Conservation (phyloP, 2,888 invertebrate species). For the Buathra laborator region DNA sequence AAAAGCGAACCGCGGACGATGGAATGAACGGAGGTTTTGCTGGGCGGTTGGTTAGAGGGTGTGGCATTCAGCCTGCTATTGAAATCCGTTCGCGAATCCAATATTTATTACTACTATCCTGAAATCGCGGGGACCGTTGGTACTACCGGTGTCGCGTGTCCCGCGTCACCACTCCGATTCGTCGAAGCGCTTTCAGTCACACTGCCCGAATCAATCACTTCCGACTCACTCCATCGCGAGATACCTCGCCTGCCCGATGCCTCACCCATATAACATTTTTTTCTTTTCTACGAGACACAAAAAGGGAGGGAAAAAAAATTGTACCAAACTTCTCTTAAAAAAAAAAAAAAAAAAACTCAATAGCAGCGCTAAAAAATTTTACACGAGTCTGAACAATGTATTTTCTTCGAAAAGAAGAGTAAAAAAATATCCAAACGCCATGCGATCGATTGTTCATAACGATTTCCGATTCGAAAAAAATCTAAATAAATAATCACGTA, state of each 20-base stretch:
- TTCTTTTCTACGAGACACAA: neutral
- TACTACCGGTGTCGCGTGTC: constrained; percentile 45
- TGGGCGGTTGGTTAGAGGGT: constrained; percentile 23
- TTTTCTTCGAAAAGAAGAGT: no score
- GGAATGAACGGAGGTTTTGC: constrained; percentile 18
- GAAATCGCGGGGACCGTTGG: constrained; percentile 52
- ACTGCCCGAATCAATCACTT: constrained; percentile 64
- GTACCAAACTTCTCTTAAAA: neutral
- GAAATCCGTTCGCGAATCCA: constrained; percentile 72
- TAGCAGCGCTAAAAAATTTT: neutral
- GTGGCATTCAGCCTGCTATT: constrained; percentile 68
- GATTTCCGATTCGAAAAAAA: no score
- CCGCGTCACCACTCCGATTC: constrained; percentile 36
- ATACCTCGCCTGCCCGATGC: constrained; percentile 9
- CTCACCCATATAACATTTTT: constrained; percentile 5
- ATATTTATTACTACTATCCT: constrained; percentile 74
- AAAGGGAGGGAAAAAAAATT: neutral
- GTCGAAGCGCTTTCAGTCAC: constrained; percentile 53
- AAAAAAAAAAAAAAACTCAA: neutral
- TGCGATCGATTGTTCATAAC: no score
- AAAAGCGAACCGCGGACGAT: constrained; percentile 18
- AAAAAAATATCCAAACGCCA: no score
- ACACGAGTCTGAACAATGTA: no score
- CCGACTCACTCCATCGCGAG: constrained; percentile 53
- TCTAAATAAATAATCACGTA: no score